Percentiles rank a stretch among this genome's conserved stretches.
phyloP scores from a whole-genome alignment of 2,797 vertebrate genomes.

The Emydoidea blandingii region DNA sequence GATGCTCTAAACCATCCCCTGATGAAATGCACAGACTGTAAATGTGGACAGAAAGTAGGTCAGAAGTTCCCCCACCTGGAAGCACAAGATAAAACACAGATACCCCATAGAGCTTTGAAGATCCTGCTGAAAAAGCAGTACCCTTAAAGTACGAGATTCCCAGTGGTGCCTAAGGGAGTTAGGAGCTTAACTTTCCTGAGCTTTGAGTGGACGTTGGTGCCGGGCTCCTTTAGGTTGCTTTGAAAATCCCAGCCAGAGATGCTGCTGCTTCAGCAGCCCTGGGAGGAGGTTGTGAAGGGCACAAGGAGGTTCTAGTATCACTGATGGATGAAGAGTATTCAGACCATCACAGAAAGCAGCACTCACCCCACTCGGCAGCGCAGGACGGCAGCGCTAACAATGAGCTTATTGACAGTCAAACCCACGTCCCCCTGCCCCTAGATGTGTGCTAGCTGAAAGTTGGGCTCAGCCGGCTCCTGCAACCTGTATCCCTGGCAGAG shows the following conservation, averaged over 20 bases:
- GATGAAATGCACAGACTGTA: neutral
- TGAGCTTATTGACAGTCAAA: neutral
- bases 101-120: neutral
- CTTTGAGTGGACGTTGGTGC: neutral
- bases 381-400: neutral
- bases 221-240: neutral
- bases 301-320: neutral
- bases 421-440: neutral
- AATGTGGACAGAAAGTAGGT: neutral
- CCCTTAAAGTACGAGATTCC: neutral
- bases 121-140: neutral
- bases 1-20: neutral
- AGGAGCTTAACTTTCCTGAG: neutral
- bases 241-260: neutral
- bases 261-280: neutral
- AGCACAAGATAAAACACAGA: neutral
- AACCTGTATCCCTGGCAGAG: rapidly evolving
- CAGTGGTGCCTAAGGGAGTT: neutral
- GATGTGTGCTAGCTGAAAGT: rapidly evolving
- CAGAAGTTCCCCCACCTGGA: neutral
- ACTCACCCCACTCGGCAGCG: rapidly evolving
- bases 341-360: neutral
- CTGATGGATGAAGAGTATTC: neutral
- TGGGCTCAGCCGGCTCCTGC: neutral
- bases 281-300: neutral